Evolutionary conservation across 2,113 vertebrate genomes (phyloP).

Genomic region (Lontra canadensis): DNA sequence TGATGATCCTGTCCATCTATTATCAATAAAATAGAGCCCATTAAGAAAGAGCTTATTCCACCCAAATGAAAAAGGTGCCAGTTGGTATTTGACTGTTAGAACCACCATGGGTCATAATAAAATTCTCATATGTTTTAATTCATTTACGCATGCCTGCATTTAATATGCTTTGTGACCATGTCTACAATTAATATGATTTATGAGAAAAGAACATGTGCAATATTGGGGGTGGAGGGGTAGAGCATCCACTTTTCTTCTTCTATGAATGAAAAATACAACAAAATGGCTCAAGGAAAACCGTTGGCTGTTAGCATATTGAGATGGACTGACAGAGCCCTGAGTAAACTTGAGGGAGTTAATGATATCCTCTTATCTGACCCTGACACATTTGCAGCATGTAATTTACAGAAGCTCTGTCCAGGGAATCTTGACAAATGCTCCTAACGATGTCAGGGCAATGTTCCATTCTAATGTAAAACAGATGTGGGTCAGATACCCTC

Average conservation of each 20-base stretch:
- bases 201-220: slow-evolving; percentile 84
- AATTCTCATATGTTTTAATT: slow-evolving; percentile 89
- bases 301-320: slow-evolving; percentile 81
- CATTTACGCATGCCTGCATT: slow-evolving; percentile 88
- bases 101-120: slow-evolving; percentile 80
- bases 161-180: slow-evolving; percentile 85
- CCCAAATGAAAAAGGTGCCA: slow-evolving; percentile 70
- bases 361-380: slow-evolving; percentile 92
- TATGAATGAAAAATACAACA: slow-evolving; percentile 85
- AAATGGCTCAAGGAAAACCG: slow-evolving; percentile 82
- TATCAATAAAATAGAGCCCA: slow-evolving; percentile 65
- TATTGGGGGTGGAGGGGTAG: slow-evolving; percentile 71
- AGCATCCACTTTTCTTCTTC: slow-evolving; percentile 67
- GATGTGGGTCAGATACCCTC: slow-evolving; percentile 92
- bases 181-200: slow-evolving; percentile 89
- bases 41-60: slow-evolving; percentile 54
- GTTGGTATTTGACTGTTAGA: slow-evolving; percentile 71
- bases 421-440: slow-evolving; percentile 92
- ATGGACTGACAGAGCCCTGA: slow-evolving; percentile 82
- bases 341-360: slow-evolving; percentile 87
- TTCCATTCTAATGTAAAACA: slow-evolving; percentile 94
- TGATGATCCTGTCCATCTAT: slow-evolving; percentile 62
- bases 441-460: slow-evolving; percentile 90
- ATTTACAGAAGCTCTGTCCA: slow-evolving; percentile 94
- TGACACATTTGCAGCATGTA: slow-evolving; percentile 93